Percentiles rank a stretch among this genome's conserved stretches.
phyloP scores from a whole-genome alignment of 2,797 vertebrate genomes.

The Peromyscus nudipes region DNA sequence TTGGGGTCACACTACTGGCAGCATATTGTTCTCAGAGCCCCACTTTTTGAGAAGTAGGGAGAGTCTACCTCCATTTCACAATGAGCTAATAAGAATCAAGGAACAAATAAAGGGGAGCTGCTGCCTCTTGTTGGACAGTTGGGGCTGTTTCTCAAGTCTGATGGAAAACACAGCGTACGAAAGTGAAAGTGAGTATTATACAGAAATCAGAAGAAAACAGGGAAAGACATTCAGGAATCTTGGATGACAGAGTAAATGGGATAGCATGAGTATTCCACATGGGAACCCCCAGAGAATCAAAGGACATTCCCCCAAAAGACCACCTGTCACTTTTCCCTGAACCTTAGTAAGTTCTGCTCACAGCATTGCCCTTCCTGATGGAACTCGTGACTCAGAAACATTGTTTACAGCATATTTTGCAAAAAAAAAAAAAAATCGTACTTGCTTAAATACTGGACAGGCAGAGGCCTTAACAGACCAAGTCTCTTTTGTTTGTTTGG shows the following conservation, averaged over 20 bases:
- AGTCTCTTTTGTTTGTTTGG: background rate
- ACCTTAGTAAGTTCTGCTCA: conserved; percentile 54
- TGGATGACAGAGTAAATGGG: background rate
- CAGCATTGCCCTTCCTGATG: conserved; percentile 62
- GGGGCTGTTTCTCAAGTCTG: background rate
- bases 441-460: conserved; percentile 35
- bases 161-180: background rate
- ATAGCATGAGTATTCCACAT: conserved; percentile 13
- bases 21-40: background rate
- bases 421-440: background rate
- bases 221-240: background rate
- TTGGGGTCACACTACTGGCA: background rate
- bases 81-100: background rate
- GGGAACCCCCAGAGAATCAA: conserved; percentile 28
- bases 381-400: conserved; percentile 64
- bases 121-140: background rate
- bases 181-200: conserved; percentile 52
- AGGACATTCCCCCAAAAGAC: conserved; percentile 44
- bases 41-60: background rate
- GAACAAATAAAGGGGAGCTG: background rate
- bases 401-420: background rate
- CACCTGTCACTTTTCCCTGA: conserved; percentile 43
- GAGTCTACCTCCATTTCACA: background rate
- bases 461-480: background rate
- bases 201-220: background rate